Conservation (phyloP, 2,113 vertebrate genomes). For the Paracanthobrama guichenoti region DNA sequence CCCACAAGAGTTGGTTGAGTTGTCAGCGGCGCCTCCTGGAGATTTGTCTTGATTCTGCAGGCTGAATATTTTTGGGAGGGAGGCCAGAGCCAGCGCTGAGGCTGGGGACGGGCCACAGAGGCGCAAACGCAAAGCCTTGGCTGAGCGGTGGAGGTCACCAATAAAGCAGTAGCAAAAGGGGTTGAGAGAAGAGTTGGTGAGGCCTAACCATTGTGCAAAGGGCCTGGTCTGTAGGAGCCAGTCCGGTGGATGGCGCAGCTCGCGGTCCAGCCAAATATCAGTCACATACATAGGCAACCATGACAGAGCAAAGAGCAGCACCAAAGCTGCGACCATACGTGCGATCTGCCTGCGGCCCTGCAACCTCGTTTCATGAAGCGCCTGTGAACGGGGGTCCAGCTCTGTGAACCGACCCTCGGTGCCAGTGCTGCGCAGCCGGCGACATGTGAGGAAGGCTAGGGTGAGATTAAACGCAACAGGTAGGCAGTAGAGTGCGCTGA, state of each 20-base stretch:
- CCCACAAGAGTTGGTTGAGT: neutral
- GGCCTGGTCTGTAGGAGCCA: conserved; percentile 68
- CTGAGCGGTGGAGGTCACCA: conserved; percentile 69
- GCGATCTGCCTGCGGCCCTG: conserved; percentile 68
- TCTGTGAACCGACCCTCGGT: conserved; percentile 53
- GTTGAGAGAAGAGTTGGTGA: conserved; percentile 72
- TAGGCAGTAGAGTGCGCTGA: conserved; percentile 68
- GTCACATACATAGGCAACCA: conserved; percentile 71
- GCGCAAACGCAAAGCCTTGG: conserved; percentile 67
- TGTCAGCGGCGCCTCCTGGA: neutral
- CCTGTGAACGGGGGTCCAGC: conserved; percentile 49
- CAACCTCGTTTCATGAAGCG: conserved; percentile 56
- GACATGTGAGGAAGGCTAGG: conserved; percentile 66
- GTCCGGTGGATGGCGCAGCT: conserved; percentile 61
- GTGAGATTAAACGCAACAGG: conserved; percentile 70
- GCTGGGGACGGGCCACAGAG: conserved; percentile 69
- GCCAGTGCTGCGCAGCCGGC: conserved; percentile 59
- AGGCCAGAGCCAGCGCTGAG: conserved; percentile 36
- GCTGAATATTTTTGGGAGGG: conserved; percentile 44
- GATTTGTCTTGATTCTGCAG: conserved; percentile 23
- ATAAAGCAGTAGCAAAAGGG: conserved; percentile 74
- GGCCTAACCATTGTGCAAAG: conserved; percentile 71
- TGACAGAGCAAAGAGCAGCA: conserved; percentile 68
- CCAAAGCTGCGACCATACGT: conserved; percentile 72
- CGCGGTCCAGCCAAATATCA: conserved; percentile 72